Evolutionary conservation across 2,797 vertebrate species (phyloP).

Genomic region (Hyperoplus immaculatus): DNA sequence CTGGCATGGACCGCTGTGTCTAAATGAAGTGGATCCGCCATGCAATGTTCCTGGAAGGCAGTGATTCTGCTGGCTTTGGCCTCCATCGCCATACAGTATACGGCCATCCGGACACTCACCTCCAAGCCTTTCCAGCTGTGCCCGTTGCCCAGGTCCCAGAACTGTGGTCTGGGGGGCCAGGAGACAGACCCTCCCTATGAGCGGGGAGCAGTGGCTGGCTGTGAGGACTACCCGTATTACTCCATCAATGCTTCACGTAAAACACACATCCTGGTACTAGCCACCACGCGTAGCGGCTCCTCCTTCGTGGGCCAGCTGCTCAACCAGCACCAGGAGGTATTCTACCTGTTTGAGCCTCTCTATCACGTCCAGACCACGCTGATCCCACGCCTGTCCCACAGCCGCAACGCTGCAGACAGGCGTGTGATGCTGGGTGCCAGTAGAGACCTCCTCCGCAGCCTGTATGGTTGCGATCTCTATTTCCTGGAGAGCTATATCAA

Average conservation of each 20-base stretch:
- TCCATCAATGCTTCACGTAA: slow-evolving; percentile 89
- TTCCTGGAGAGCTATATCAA: slow-evolving; percentile 96
- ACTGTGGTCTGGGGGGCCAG: slow-evolving; percentile 88
- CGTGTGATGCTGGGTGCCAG: slow-evolving; percentile 94
- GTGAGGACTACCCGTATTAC: slow-evolving; percentile 90
- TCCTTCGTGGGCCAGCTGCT: slow-evolving; percentile 96
- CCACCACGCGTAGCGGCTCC: slow-evolving; percentile 94
- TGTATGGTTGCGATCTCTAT: slow-evolving; percentile 94
- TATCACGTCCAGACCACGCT: slow-evolving; percentile 95
- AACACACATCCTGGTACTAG: slow-evolving; percentile 93
- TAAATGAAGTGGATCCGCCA: slow-evolving; percentile 95
- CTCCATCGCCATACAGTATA: slow-evolving; percentile 97
- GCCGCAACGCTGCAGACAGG: slow-evolving; percentile 87
- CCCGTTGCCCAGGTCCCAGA: slow-evolving; percentile 88
- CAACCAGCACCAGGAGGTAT: slow-evolving; percentile 96
- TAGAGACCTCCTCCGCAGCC: slow-evolving; percentile 92
- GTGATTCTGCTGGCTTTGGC: slow-evolving; percentile 96
- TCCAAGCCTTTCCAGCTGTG: slow-evolving; percentile 95
- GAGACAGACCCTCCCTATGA: slow-evolving; percentile 88
- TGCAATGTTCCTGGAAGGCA: slow-evolving; percentile 99
- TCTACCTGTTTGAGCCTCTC: slow-evolving; percentile 97
- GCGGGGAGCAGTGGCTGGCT: slow-evolving; percentile 78
- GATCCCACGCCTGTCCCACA: slow-evolving; percentile 91
- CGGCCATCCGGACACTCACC: slow-evolving; percentile 95
- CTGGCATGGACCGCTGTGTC: slow-evolving; percentile 76